These are phyloP conservation scores for Nyctibius grandis DNA, from an alignment of 2,797 vertebrate species.

Conservation along the genomic window DNA sequence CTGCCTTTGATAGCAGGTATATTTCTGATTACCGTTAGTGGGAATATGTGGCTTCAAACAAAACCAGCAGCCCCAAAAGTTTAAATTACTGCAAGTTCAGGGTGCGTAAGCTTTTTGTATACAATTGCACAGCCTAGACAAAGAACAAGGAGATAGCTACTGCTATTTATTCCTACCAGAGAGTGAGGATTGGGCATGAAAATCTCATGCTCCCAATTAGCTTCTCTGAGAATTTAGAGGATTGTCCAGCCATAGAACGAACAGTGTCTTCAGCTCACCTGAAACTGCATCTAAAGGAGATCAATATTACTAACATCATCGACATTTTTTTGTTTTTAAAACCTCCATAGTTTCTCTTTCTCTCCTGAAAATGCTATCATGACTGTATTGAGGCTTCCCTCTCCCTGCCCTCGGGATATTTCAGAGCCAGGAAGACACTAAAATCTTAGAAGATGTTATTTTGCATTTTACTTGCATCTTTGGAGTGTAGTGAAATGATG, in stretches of 20 bases:
- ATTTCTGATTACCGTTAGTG: conserved; percentile 9
- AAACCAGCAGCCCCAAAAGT: not conserved
- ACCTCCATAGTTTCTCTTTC: not conserved
- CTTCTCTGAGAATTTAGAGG: not conserved
- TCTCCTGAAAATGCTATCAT: not conserved
- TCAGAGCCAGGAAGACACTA: not conserved
- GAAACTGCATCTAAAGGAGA: not conserved
- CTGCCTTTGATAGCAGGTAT: not conserved
- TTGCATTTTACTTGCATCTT: conserved; percentile 6
- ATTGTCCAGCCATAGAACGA: not conserved
- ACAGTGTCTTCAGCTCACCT: not conserved
- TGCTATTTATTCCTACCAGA: not conserved
- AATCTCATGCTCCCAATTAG: conserved; percentile 1
- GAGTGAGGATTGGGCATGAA: not conserved
- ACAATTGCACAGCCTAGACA: not conserved
- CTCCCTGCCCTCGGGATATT: not conserved
- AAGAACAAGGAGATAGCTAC: not conserved
- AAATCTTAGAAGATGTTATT: not conserved
- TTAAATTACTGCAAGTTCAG: not conserved
- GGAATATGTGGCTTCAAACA: conserved; percentile 8
- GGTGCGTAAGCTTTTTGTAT: not conserved
- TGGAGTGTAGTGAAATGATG: not conserved
- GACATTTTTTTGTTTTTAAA: not conserved
- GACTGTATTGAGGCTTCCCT: not conserved
- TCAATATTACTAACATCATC: not conserved